phyloP scores from a whole-genome alignment of 2,113 vertebrate species.

The Tricholaema leucomelas region DNA sequence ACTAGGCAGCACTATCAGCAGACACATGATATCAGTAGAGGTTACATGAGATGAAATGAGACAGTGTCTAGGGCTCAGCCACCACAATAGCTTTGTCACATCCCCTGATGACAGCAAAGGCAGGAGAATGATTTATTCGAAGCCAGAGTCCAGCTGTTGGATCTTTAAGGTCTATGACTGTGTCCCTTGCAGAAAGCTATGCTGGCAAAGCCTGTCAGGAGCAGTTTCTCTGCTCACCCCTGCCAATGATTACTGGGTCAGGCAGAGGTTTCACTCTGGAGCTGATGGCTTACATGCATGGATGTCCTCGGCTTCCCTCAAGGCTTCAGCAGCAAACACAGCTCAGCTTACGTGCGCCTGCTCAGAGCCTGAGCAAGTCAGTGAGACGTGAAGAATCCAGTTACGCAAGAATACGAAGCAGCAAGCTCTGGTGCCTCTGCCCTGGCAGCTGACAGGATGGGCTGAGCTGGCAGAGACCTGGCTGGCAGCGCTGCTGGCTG shows the following conservation, averaged over 20 bases:
- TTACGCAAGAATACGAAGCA: neutral
- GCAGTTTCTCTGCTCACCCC: neutral
- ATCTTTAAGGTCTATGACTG: neutral
- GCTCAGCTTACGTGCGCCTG: neutral
- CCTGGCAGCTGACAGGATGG: neutral
- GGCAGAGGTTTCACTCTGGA: neutral
- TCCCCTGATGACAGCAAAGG: neutral
- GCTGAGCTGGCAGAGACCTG: neutral
- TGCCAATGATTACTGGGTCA: conserved; percentile 44
- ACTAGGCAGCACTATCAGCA: neutral
- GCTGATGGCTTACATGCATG: conserved; percentile 51
- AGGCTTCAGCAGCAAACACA: neutral
- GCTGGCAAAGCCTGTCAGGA: conserved; percentile 12
- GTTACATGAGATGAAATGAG: neutral
- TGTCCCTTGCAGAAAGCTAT: neutral
- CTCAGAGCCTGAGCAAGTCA: conserved; percentile 5
- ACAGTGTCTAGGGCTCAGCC: neutral
- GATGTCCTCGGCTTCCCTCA: conserved; percentile 36
- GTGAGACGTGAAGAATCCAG: conserved; percentile 6
- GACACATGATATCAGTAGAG: neutral
- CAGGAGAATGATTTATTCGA: neutral
- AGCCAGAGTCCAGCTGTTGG: neutral
- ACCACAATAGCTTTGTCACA: neutral
- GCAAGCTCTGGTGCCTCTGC: neutral
- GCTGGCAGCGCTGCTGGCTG: neutral